Base-by-base conservation (phyloP, 2,888 invertebrate genomes). In the Microplitis manilae region DNA sequence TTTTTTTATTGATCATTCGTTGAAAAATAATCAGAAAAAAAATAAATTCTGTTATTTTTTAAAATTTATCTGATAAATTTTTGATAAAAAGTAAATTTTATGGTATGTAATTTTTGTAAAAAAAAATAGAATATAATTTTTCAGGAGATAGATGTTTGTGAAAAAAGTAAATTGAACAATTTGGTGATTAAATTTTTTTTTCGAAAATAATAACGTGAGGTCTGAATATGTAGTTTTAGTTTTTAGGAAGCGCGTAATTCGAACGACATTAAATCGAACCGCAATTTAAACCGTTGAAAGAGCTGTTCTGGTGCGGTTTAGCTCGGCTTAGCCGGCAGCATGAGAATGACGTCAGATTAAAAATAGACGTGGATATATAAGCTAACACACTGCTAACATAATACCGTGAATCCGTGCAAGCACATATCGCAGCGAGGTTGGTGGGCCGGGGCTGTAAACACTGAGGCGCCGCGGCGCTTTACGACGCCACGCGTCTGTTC, bases 381-480 rank as follows among this genome's bases (percentile, higher is more conserved):
- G 50, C 13, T 50, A 13, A 50, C 50, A 50, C 13, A 50, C 50
- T 74, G 61, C 68, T 68, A 78, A 75, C 76, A 77, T 76, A 50
- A 50, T 13, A 50, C 50, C 50, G 76, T 61, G 79, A 79, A n/a
- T 74, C 73, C 60, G 72, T 69, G 68, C 75, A 74, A 64, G 17
- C 30, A 50, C 50, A 69, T 64, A 62, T 62, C 78, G 78, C 80
- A 78, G 76, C 82, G 79, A 73, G 81, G 82, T 79, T 81, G 83
- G 83, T 83, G 83, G 83, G 80, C 83, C 76, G 86, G 87, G 87
- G 79, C 85, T 90, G 90, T 91, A 91, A 91, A 91, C 91, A 92
- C 87, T 87, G 87, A 90, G 91, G 91, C 91, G 91, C 91, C 91
- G 90, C 90, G 90, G 88, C 90, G 90, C 90, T 91, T 91, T 90